Evolutionary conservation across 92 coral and sea anemone species (phyloP), one percentile per base, ranked within the genome.

Genomic region (Siderastrea radians): DNA sequence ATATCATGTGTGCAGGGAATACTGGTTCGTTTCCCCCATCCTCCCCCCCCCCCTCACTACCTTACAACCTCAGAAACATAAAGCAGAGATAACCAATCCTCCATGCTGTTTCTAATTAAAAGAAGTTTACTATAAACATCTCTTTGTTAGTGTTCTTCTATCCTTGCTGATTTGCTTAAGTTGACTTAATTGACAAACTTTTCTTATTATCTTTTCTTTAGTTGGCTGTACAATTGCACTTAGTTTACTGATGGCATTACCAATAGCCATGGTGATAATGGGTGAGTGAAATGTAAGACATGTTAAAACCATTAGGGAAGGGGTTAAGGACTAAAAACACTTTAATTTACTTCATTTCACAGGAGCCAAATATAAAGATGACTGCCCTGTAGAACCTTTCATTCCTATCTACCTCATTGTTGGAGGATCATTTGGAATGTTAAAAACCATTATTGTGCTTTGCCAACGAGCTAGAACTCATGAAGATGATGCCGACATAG

Each of bases 211-310:
- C 38, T 85, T 57, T 77, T 90, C 87, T 68, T 44, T 86, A 97
- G 99, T 97, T 94, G 99, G 99, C 46, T 97, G 99, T 61, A 97
- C 99, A 17, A 93, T 97, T 53, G 99, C 96, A 12, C 92, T 97
- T 7, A 94, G 99, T 73, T 90, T 97, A 45, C 86, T 97, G 9
- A 91, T 97, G 94, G 99, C 99, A 26, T 87, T 97, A 4, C 99
- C 99, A 5, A 94, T 97, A 81, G 98, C 98, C n/a, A 97, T 97
- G 99, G 95, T 97, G 65, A 94, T 97, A 3, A 96, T 97, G 94
- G 99, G 99, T 97, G 85, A 91, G 99, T 87, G 13, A 4, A 51
- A 7, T 9, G 19, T 17, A 7, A 6, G 38, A 55, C 5, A 26
- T 26, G 38, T 26, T 0, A 26, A 26, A 26, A 26, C 38, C 38